Evolutionary conservation across 2,888 invertebrate genomes (phyloP).

Genomic region (Teinopalpus imperialis): DNA sequence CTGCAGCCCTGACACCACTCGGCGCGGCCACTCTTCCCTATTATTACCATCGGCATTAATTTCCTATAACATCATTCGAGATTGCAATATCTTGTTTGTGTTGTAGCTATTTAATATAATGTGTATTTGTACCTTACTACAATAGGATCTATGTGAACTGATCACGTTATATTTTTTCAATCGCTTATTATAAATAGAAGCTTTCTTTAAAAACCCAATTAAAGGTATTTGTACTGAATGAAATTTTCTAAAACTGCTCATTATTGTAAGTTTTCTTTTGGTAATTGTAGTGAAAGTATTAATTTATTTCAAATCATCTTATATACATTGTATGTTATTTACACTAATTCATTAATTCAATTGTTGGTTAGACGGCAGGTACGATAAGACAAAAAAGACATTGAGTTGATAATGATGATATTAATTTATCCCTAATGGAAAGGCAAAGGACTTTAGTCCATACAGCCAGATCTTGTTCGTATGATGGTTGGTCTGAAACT

Average conservation of each 20-base stretch:
- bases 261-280: not conserved
- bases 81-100: not conserved
- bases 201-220: conserved; percentile 2
- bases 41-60: not conserved
- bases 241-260: conserved; percentile 1
- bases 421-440: too few species aligned
- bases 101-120: not conserved
- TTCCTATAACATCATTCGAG: not conserved
- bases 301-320: too few species aligned
- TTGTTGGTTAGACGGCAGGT: too few species aligned
- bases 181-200: not conserved
- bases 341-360: too few species aligned
- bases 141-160: conserved; percentile 6
- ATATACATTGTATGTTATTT: too few species aligned
- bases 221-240: conserved; percentile 1
- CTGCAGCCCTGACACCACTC: conserved; percentile 96
- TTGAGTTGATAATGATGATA: too few species aligned
- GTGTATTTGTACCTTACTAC: conserved; percentile 14
- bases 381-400: too few species aligned
- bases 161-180: not conserved
- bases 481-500: too few species aligned
- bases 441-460: too few species aligned
- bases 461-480: too few species aligned
- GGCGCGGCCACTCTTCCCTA: conserved; percentile 69
- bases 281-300: too few species aligned